These are phyloP conservation scores for Leucoma salicis DNA, from an alignment of 2,888 invertebrate species.

Conservation along the genomic window DNA sequence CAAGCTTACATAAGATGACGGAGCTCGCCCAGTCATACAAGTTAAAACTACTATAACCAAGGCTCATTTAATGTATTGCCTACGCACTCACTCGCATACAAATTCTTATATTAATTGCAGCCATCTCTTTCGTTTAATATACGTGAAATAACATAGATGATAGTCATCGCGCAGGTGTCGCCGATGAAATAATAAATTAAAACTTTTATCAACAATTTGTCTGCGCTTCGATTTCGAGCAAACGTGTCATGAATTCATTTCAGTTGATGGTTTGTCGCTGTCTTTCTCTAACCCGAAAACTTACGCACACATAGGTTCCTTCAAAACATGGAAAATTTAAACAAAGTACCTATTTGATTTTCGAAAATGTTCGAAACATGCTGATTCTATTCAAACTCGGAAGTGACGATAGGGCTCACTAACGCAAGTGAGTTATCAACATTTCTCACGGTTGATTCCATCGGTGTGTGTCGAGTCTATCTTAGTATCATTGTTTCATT, in stretches of 20 bases:
- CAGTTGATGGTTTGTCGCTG: constrained; percentile 25
- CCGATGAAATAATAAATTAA: constrained; percentile 38
- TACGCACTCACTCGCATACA: constrained; percentile 51
- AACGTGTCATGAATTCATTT: constrained; percentile 46
- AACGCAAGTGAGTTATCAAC: constrained; percentile 79
- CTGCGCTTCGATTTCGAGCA: constrained; percentile 36
- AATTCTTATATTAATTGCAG: constrained; percentile 52
- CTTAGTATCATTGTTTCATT: constrained; percentile 58
- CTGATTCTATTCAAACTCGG: constrained; percentile 65
- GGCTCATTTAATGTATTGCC: constrained; percentile 58
- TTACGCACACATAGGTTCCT: constrained; percentile 44
- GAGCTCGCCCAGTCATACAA: constrained; percentile 56
- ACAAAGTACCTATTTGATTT: constrained; percentile 46
- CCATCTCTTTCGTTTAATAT: constrained; percentile 51
- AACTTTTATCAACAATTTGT: constrained; percentile 48
- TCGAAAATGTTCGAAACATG: constrained; percentile 40
- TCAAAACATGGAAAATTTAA: constrained; percentile 44
- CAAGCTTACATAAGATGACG: constrained; percentile 62
- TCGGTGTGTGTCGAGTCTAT: constrained; percentile 63
- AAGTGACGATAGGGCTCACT: constrained; percentile 70
- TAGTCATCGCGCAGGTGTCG: constrained; percentile 35
- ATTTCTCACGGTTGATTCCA: constrained; percentile 75
- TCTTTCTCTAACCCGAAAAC: constrained; percentile 40
- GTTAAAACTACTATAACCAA: constrained; percentile 49
- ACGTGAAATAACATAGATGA: constrained; percentile 29